A percentile compares a stretch with the other conserved stretches of the same genome.
Evolutionary conservation across 2,113 vertebrate species (phyloP).

Genomic region (Thalassarche chlororhynchos): DNA sequence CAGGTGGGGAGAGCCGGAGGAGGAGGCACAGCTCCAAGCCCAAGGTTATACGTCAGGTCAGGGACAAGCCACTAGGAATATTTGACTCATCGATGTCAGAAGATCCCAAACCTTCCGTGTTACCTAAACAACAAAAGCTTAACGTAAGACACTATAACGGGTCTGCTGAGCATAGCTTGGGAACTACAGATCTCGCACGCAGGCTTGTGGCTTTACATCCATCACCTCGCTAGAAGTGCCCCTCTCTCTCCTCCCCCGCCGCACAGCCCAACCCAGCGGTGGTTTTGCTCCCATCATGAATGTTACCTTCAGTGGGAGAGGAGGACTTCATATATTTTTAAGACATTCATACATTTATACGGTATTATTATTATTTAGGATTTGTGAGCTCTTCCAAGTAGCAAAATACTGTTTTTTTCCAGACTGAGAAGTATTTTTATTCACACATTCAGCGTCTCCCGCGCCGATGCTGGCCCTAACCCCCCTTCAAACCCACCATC

Average conservation of each 20-base stretch:
- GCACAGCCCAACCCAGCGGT: neutral
- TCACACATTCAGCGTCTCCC: fast-evolving
- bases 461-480: neutral
- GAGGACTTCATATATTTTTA: neutral
- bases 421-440: neutral
- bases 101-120: neutral
- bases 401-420: fast-evolving
- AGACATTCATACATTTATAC: neutral
- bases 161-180: neutral
- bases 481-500: neutral
- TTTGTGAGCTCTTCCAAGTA: neutral
- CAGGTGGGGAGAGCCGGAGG: neutral
- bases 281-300: neutral
- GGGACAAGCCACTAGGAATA: neutral
- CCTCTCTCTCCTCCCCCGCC: neutral
- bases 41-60: neutral
- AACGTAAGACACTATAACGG: fast-evolving
- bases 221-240: neutral
- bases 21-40: slow-evolving; percentile 10
- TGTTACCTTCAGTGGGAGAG: neutral
- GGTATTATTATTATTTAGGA: neutral
- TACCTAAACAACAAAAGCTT: neutral
- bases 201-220: neutral
- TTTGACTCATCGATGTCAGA: neutral
- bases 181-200: neutral